Evolutionary conservation across 2,888 invertebrate species (phyloP).

Genomic region (Hypselothyrea guttata): DNA sequence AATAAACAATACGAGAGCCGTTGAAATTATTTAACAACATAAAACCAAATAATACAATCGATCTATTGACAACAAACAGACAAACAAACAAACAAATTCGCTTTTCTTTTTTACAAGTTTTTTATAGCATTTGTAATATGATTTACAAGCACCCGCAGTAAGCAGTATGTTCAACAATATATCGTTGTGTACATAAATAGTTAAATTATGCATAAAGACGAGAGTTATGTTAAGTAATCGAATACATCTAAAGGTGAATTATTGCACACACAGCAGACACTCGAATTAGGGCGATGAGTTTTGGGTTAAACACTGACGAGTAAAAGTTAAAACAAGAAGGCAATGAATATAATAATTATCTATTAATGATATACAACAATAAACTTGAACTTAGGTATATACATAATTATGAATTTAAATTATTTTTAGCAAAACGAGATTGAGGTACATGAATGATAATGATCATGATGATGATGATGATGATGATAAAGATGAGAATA

Average conservation of each 20-base stretch:
- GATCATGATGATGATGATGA: no score
- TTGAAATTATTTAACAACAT: conserved; percentile 51
- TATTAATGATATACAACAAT: conserved; percentile 71
- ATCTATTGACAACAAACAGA: conserved; percentile 30
- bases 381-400: conserved; percentile 73
- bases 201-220: conserved; percentile 61
- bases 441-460: conserved; percentile 39
- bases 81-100: conserved; percentile 9
- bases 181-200: conserved; percentile 78
- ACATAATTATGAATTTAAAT: conserved; percentile 77
- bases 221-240: conserved; percentile 60
- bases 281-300: conserved; percentile 51
- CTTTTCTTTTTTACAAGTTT: conserved; percentile 36
- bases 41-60: conserved; percentile 50
- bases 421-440: conserved; percentile 72
- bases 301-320: conserved; percentile 32
- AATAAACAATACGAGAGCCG: conserved; percentile 39
- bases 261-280: conserved; percentile 28
- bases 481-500: conserved; percentile 27
- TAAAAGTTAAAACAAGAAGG: conserved; percentile 27
- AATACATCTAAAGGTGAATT: conserved; percentile 61
- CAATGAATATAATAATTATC: conserved; percentile 46
- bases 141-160: conserved; percentile 26
- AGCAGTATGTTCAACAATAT: conserved; percentile 64
- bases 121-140: conserved; percentile 35